phyloP scores from a whole-genome alignment of 2,797 vertebrate genomes.

The Lagocephalus sceleratus region DNA sequence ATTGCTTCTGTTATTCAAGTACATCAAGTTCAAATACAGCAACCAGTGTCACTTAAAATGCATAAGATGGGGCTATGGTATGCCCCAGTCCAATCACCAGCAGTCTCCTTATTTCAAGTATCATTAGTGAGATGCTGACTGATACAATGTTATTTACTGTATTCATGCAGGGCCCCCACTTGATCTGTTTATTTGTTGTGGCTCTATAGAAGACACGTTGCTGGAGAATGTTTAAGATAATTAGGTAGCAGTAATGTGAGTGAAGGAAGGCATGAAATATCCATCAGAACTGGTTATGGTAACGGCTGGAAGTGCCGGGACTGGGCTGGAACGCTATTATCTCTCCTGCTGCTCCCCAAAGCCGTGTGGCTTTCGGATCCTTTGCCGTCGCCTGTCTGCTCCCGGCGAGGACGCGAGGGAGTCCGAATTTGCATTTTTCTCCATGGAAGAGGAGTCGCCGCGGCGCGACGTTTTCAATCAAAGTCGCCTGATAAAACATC shows the following conservation, averaged over 20 bases:
- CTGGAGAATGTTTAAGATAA: too few species aligned
- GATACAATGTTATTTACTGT: constrained; percentile 21
- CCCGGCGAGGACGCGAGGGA: constrained; percentile 9
- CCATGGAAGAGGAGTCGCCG: background rate
- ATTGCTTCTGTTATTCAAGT: constrained; percentile 20
- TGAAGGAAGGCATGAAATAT: background rate
- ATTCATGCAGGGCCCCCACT: background rate
- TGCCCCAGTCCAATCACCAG: constrained; percentile 38
- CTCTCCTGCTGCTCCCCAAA: constrained; percentile 15
- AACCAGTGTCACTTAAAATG: constrained; percentile 54
- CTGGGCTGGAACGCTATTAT: constrained; percentile 17
- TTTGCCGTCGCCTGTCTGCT: constrained; percentile 17
- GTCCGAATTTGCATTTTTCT: constrained; percentile 33
- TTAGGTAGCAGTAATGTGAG: background rate
- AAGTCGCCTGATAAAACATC: constrained; percentile 3
- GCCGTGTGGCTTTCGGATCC: constrained; percentile 18
- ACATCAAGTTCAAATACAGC: constrained; percentile 1
- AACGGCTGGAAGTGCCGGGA: background rate
- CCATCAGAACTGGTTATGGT: background rate
- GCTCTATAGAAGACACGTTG: background rate
- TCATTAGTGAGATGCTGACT: constrained; percentile 27
- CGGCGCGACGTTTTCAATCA: constrained; percentile 14
- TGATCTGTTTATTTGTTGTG: background rate
- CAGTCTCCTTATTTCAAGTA: constrained; percentile 17
- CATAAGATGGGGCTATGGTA: constrained; percentile 40